phyloP scores from a whole-genome alignment of 2,113 vertebrate species.

The Psammodynastes pulverulentus region DNA sequence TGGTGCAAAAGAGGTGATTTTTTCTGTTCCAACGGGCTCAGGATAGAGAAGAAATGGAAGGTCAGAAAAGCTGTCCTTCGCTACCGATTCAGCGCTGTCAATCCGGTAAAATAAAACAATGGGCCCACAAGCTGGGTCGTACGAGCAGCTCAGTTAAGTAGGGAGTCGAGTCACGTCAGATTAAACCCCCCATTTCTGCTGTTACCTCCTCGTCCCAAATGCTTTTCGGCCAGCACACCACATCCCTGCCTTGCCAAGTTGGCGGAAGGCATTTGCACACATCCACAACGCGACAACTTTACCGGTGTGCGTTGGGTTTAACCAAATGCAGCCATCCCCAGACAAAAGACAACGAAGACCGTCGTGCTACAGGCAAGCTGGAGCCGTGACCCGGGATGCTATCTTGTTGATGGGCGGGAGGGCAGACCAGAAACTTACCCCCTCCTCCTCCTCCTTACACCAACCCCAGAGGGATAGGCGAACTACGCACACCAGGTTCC shows the following conservation, averaged over 20 bases:
- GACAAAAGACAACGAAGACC: neutral
- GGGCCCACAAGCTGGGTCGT: neutral
- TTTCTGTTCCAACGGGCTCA: neutral
- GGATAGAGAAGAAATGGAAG: neutral
- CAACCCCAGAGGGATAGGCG: neutral
- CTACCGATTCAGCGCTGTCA: neutral
- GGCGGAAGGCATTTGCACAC: too few species aligned
- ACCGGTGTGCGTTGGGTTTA: neutral
- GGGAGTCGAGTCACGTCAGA: neutral
- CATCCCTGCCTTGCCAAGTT: neutral
- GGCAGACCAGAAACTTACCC: neutral
- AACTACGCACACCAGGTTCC: neutral
- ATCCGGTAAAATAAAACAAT: neutral
- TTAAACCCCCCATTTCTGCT: neutral
- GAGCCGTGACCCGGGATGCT: neutral
- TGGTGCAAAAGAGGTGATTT: neutral
- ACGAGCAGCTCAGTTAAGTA: neutral
- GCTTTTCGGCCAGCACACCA: neutral
- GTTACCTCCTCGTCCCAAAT: neutral
- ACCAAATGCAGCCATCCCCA: neutral
- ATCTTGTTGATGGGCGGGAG: neutral
- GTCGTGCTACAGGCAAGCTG: neutral
- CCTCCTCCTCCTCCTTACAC: neutral
- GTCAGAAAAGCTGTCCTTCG: neutral
- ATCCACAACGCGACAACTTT: neutral